phyloP scores from a whole-genome alignment of 2,113 vertebrate genomes.

The Callithrix jacchus region DNA sequence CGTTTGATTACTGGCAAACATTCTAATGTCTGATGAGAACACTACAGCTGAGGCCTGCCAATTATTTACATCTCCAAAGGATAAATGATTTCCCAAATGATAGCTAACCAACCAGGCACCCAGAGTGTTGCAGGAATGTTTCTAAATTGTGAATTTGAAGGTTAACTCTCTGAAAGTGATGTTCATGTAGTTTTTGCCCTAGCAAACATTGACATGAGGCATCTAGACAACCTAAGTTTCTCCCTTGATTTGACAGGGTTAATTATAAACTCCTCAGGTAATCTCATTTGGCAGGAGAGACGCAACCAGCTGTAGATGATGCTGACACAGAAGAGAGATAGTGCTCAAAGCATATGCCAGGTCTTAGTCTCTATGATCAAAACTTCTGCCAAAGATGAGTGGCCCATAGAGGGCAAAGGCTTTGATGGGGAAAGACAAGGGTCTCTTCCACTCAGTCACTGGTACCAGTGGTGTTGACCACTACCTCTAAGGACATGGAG shows the following conservation, averaged over 20 bases:
- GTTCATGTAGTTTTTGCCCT: not conserved
- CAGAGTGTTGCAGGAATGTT: not conserved
- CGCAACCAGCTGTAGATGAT: not conserved
- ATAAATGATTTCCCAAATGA: constrained; percentile 33
- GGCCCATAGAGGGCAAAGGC: not conserved
- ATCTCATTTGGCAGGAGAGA: not conserved
- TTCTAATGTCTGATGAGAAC: not conserved
- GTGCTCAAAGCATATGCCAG: not conserved
- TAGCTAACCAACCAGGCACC: not conserved
- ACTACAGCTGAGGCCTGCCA: not conserved
- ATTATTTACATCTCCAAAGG: constrained; percentile 9
- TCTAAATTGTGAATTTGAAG: constrained; percentile 20
- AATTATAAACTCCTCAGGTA: not conserved
- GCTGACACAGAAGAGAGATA: not conserved
- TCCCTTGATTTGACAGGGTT: not conserved
- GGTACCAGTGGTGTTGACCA: not conserved
- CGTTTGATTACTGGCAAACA: constrained; percentile 38
- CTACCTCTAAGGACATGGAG: not conserved
- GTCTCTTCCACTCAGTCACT: not conserved
- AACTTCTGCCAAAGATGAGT: not conserved
- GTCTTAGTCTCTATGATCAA: not conserved
- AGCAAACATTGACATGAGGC: not conserved
- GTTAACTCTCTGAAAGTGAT: not conserved
- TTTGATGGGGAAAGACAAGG: not conserved
- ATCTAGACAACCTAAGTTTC: not conserved